Conservation (phyloP, 2,113 vertebrate genomes). For the Neotoma lepida region DNA sequence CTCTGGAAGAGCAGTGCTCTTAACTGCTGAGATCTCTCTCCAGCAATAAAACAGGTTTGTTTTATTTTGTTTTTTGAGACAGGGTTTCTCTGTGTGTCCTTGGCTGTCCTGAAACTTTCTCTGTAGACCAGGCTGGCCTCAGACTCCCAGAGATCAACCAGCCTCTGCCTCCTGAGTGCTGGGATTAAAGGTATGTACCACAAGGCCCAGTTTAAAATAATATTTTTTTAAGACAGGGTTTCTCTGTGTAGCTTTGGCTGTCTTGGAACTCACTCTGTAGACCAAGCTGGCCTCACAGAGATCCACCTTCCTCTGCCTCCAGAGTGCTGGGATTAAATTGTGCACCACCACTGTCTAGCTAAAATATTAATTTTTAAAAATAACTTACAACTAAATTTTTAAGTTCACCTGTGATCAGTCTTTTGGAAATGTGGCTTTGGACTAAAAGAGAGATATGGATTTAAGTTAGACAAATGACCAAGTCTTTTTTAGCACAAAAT, state of each 20-base stretch:
- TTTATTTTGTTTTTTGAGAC: too few relatives aligned
- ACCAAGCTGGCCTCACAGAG: not conserved
- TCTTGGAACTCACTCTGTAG: not conserved
- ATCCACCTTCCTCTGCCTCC: not conserved
- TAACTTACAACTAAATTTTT: not conserved
- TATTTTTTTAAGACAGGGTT: not conserved
- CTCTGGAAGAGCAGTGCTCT: too few relatives aligned
- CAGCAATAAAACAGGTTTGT: too few relatives aligned
- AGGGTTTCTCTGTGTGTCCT: too few relatives aligned
- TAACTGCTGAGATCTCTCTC: too few relatives aligned
- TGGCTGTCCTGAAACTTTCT: too few relatives aligned
- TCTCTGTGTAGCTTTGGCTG: not conserved
- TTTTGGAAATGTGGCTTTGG: not conserved
- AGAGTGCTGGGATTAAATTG: not conserved
- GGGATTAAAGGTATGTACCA: too few relatives aligned
- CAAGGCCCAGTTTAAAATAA: not conserved
- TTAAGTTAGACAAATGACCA: not conserved
- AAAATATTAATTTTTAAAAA: not conserved
- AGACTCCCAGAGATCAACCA: too few relatives aligned
- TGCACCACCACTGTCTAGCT: not conserved
- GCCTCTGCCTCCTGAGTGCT: too few relatives aligned
- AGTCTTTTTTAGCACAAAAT: conserved; percentile 32
- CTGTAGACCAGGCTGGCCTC: too few relatives aligned
- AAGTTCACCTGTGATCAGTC: not conserved
- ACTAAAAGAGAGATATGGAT: not conserved